phyloP scores from a whole-genome alignment of 2,113 vertebrate species.

The Phodopus roborovskii region DNA sequence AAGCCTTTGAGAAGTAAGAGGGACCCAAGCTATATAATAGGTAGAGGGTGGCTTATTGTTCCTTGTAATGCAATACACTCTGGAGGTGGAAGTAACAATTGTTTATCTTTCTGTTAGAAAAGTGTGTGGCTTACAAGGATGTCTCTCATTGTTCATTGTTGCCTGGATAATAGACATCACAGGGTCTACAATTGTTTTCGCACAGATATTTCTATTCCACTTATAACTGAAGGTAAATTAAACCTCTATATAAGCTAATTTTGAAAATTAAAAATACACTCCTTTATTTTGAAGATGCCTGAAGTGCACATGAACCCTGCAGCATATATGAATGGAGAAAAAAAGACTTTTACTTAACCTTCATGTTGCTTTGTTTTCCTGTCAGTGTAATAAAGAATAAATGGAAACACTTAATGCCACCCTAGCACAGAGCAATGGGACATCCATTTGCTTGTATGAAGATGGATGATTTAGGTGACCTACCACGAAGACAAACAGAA shows the following conservation, averaged over 20 bases:
- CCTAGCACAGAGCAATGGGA: neutral
- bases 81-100: neutral
- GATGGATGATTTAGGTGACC: neutral
- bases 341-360: constrained; percentile 34
- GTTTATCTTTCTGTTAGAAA: neutral
- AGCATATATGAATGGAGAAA: neutral
- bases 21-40: fast-evolving
- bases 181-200: neutral
- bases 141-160: neutral
- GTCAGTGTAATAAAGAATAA: neutral
- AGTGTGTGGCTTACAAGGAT: neutral
- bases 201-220: neutral
- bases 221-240: neutral
- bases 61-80: fast-evolving
- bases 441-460: neutral
- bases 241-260: neutral
- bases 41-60: neutral
- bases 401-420: neutral
- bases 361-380: constrained; percentile 29
- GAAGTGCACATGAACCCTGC: neutral
- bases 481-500: neutral
- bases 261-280: constrained; percentile 16
- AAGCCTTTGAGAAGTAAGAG: neutral
- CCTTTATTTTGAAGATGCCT: constrained; percentile 17
- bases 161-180: neutral